These are phyloP conservation scores for Homarus gammarus DNA, from an alignment of 2,888 invertebrate genomes.

Conservation along the genomic window DNA sequence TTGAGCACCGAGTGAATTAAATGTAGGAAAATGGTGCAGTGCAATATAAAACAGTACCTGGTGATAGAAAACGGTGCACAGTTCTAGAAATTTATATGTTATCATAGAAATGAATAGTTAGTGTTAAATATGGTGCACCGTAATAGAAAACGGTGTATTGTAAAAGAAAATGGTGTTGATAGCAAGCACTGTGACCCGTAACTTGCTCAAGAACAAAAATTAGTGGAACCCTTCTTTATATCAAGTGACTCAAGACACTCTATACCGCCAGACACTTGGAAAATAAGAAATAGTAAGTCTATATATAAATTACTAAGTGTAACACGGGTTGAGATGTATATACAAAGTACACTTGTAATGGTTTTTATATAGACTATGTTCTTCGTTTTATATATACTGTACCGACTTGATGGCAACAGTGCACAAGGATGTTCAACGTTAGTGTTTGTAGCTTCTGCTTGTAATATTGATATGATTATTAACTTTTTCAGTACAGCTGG, in stretches of 20 bases:
- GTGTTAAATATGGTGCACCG: too few relatives aligned
- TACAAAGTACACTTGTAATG: constrained; percentile 19
- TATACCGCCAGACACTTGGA: too few relatives aligned
- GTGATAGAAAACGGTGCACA: too few relatives aligned
- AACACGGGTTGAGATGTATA: constrained; percentile 42
- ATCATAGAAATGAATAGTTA: too few relatives aligned
- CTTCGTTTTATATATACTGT: constrained; percentile 27
- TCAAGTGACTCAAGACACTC: not conserved
- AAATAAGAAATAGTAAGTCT: not conserved
- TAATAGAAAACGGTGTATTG: too few relatives aligned
- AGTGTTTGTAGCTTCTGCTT: constrained; percentile 21
- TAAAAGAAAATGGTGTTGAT: too few relatives aligned
- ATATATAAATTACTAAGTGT: not conserved
- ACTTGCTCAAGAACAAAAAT: not conserved
- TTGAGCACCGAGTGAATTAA: too few relatives aligned
- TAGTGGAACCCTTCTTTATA: too few relatives aligned
- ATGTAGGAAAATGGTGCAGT: too few relatives aligned
- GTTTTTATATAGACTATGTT: constrained; percentile 7
- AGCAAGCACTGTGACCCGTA: too few relatives aligned
- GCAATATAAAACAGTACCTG: too few relatives aligned
- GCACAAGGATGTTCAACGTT: constrained; percentile 30
- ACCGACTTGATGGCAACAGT: constrained; percentile 8
- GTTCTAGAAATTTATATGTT: too few relatives aligned
- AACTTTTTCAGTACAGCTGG: constrained; percentile 36
- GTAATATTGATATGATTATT: not conserved